Percentiles rank a stretch among this genome's conserved stretches.
These are phyloP conservation scores for Amphilophus citrinellus DNA, from an alignment of 2,113 vertebrate species.

Conservation along the genomic window DNA sequence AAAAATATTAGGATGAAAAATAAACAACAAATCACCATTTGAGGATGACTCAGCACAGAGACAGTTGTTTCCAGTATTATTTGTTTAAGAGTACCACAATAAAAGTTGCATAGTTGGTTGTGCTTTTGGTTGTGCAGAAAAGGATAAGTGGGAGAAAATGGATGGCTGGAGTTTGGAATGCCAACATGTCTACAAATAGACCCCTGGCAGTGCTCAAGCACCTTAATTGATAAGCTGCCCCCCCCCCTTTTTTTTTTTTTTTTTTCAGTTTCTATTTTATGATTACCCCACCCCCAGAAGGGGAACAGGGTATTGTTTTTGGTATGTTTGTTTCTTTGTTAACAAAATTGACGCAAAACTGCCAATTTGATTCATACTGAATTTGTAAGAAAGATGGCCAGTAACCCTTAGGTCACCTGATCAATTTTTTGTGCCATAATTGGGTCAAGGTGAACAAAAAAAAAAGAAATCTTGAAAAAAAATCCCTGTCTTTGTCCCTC, in stretches of 20 bases:
- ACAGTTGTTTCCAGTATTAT: slow-evolving; percentile 3
- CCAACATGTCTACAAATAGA: not conserved
- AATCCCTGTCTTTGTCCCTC: too few relatives aligned
- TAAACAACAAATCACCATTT: slow-evolving; percentile 10
- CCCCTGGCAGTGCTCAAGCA: not conserved
- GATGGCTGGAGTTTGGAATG: not conserved
- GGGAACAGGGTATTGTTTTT: too few relatives aligned
- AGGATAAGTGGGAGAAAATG: too few relatives aligned
- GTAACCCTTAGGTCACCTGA: too few relatives aligned
- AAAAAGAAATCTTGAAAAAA: too few relatives aligned
- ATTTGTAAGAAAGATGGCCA: too few relatives aligned
- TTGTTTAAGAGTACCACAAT: not conserved
- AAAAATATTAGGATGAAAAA: slow-evolving; percentile 16
- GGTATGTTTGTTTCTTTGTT: too few relatives aligned
- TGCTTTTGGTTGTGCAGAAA: not conserved
- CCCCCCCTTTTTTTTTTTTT: not conserved
- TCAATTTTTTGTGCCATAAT: too few relatives aligned
- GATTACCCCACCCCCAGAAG: too few relatives aligned
- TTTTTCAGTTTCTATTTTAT: not conserved
- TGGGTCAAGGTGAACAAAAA: too few relatives aligned
- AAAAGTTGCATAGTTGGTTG: not conserved
- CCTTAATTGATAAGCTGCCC: not conserved
- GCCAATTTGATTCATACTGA: too few relatives aligned
- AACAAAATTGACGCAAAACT: too few relatives aligned
- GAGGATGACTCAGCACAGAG: not conserved